Evolutionary conservation across 2,797 vertebrate species (phyloP), one percentile per base, ranked within the genome.

Genomic region (Crocidura indochinensis): DNA sequence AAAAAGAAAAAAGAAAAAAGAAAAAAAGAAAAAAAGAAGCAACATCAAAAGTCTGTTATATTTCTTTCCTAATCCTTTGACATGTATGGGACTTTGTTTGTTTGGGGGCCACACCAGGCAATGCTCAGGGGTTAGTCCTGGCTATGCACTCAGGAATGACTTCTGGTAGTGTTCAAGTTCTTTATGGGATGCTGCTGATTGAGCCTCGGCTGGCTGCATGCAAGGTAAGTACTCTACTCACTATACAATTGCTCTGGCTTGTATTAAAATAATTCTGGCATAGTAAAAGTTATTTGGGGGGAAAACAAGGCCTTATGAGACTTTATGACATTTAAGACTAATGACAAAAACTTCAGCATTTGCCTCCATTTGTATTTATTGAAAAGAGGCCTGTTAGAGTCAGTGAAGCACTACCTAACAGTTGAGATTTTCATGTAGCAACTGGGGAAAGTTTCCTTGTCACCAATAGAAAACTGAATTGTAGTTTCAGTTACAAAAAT

Each of bases 51-150:
- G n/a, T n/a, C 68, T 77, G 14, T 46, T 27, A 10, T 20, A 27
- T n/a, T n/a, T n/a, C n/a, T 69, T 96, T 93, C 92, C 90, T 80
- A 90, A 93, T 60, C 62, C 26, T 49, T 71, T 85, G 51, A 91
- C n/a, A n/a, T n/a, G n/a, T n/a, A n/a, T n/a, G n/a, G n/a, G n/a
- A n/a, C n/a, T n/a, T 38, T 38, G 38, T 38, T 38, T 38, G 38
- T 38, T 38, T 38, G 2, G 38, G 38, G 38, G 38, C 38, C 38
- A 38, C 38, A 38, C 38, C 38, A 38, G 38, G 38, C 38, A 38
- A 5, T 38, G 38, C 5, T 38, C 5, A 38, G 38, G 38, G 38
- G 2, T 38, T 38, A 38, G 38, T 38, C 38, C 38, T 38, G 38
- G 38, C 38, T 38, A 38, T 38, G 38, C 38, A 38, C 38, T 38